Conservation (phyloP, 1,140 invertebrate species). For the Platorchestia sp. region DNA sequence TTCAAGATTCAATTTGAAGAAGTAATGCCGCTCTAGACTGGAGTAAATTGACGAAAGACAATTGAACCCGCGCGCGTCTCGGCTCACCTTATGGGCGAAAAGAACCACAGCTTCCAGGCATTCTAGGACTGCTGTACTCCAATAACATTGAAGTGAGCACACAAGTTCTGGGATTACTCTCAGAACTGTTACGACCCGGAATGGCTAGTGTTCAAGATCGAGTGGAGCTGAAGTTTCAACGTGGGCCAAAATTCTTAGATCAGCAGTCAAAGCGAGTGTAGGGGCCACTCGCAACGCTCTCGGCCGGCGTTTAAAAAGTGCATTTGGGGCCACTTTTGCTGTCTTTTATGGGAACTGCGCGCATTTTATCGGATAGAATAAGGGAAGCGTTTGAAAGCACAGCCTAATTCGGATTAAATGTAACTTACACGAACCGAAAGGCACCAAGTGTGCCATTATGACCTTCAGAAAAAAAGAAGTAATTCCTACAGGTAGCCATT, state of each 20-base stretch:
- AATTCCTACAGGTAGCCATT: no score
- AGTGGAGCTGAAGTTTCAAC: slow-evolving; percentile 4
- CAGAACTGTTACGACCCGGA: neutral
- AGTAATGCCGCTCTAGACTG: neutral
- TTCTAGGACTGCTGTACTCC: neutral
- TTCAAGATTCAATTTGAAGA: neutral
- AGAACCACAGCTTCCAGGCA: neutral
- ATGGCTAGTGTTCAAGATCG: slow-evolving; percentile 35
- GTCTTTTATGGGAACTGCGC: neutral
- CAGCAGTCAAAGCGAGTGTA: neutral
- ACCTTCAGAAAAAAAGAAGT: no score
- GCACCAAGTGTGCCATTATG: neutral
- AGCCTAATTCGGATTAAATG: neutral
- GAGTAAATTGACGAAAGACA: neutral
- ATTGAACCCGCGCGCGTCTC: neutral
- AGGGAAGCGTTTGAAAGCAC: neutral
- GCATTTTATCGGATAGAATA: neutral
- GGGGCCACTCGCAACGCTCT: neutral
- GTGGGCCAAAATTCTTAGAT: slow-evolving; percentile 20
- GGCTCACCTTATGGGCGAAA: neutral
- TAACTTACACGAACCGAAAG: neutral
- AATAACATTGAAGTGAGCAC: neutral
- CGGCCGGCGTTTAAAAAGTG: neutral
- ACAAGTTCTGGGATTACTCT: slow-evolving; percentile 21
- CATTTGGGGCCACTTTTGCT: slow-evolving; percentile 38